A percentile compares a stretch with the other conserved stretches of the same genome.
Evolutionary conservation across 2,797 vertebrate genomes (phyloP).

Genomic region (Chelonia mydas): DNA sequence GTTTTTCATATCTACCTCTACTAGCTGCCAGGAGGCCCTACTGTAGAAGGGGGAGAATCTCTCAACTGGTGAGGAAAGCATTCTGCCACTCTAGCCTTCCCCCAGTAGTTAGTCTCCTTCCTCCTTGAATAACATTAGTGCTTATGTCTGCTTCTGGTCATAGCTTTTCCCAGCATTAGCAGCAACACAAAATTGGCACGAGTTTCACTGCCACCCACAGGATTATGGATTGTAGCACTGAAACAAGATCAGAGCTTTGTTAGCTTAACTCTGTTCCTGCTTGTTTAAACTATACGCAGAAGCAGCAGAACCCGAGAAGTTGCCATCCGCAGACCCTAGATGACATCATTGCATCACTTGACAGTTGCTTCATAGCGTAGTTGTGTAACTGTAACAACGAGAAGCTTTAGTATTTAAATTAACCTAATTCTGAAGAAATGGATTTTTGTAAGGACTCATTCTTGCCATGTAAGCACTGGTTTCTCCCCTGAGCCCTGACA

Average conservation of each 20-base stretch:
- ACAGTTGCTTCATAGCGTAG: accelerated
- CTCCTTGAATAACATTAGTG: neutral
- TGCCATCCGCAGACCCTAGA: neutral
- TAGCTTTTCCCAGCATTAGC: neutral
- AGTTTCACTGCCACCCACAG: neutral
- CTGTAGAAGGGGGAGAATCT: neutral
- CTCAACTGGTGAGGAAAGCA: neutral
- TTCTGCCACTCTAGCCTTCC: neutral
- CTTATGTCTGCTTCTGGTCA: neutral
- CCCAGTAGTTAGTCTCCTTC: neutral
- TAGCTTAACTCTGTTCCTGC: neutral
- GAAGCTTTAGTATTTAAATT: neutral
- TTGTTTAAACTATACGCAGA: neutral
- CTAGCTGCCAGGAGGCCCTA: neutral
- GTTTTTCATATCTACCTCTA: neutral
- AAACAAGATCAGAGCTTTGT: neutral
- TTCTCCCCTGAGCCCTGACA: neutral
- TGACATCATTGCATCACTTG: neutral
- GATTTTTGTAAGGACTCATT: neutral
- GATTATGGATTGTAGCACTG: neutral
- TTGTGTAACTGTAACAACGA: neutral
- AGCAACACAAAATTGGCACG: neutral
- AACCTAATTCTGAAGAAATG: neutral
- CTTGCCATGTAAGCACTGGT: neutral
- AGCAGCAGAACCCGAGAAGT: neutral